Base-by-base conservation (phyloP, 2,113 vertebrate species). In the Cololabis saira region DNA sequence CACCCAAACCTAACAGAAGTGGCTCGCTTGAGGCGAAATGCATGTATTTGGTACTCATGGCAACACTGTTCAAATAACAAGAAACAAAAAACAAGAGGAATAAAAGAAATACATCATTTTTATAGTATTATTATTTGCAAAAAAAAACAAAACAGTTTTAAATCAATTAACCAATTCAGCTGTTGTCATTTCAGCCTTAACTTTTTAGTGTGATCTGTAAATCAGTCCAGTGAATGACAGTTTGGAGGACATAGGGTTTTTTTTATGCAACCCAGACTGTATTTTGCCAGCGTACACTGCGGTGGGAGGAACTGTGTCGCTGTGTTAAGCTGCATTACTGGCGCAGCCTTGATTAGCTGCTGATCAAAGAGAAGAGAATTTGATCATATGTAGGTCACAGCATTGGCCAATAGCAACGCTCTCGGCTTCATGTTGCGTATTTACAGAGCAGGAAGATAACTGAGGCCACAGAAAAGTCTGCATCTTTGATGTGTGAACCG, bases 321-420 rank as follows among this genome's bases (percentile, higher is more conserved):
- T 58, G 40, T 21, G 92, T 70, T 92, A 92, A 76, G 91, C 91
- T 61, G 66, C 86, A 53, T 93, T 97, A 95, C 92, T 96, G 64
- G 55, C 95, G 93, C 83, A 85, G 67, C 52, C 57, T 42, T 84
- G 80, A 90, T 85, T 81, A 78, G 83, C 78, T 66, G 73, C 70
- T 82, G 81, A 90, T 91, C 81, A 87, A 71, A 83, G 69, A 68
- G 69, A 42, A 61, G 69, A 74, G 70, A 81, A 83, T 67, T 78
- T 85, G 71, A 62, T 77, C 57, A 61, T 76, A 93, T 88, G 72
- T 91, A 89, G 91, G 90, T 90, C 90, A 89, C 62, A 77, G 82
- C 68, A 30, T 60, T 77, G 27, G 44, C 66, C 61, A 81, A 88
- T 70, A 84, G 66, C 69, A 83, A 75, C 67, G 73, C 45, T 49